Evolutionary conservation across 2,888 invertebrate genomes (phyloP).

Genomic region (Zonitis immaculata): DNA sequence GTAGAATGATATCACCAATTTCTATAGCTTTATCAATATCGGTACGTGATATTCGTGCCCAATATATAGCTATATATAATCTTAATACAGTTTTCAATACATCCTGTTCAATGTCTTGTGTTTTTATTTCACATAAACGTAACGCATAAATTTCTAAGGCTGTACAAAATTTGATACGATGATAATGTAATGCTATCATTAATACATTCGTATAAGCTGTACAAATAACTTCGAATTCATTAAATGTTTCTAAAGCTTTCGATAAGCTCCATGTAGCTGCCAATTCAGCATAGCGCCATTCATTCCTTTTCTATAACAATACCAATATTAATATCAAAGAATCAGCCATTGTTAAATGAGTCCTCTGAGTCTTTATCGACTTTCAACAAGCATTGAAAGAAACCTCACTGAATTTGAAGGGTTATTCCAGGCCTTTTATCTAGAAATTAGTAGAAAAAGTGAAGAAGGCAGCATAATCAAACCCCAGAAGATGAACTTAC

Average conservation of each 20-base stretch:
- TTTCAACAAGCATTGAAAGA: no score
- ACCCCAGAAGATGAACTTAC: no score
- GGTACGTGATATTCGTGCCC: not conserved
- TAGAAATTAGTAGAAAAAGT: no score
- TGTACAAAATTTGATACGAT: conserved; percentile 21
- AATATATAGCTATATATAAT: conserved; percentile 49
- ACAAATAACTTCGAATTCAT: conserved; percentile 54
- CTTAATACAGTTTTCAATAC: conserved; percentile 49
- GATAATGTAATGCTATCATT: conserved; percentile 26
- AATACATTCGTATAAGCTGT: conserved; percentile 54
- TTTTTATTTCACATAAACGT: conserved; percentile 44
- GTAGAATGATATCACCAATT: conserved; percentile 45
- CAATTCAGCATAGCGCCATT: conserved; percentile 51
- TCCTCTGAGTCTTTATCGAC: not conserved
- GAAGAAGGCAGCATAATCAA: no score
- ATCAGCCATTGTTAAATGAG: no score
- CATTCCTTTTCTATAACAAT: conserved; percentile 33
- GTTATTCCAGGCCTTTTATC: no score
- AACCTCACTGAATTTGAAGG: no score
- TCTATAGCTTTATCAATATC: conserved; percentile 41
- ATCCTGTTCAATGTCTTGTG: conserved; percentile 43
- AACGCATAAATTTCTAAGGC: conserved; percentile 48
- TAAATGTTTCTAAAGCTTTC: conserved; percentile 51
- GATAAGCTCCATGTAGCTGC: conserved; percentile 57
- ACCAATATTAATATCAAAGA: not conserved